Evolutionary conservation across 2,797 vertebrate genomes (phyloP).

Genomic region (Champsocephalus esox): DNA sequence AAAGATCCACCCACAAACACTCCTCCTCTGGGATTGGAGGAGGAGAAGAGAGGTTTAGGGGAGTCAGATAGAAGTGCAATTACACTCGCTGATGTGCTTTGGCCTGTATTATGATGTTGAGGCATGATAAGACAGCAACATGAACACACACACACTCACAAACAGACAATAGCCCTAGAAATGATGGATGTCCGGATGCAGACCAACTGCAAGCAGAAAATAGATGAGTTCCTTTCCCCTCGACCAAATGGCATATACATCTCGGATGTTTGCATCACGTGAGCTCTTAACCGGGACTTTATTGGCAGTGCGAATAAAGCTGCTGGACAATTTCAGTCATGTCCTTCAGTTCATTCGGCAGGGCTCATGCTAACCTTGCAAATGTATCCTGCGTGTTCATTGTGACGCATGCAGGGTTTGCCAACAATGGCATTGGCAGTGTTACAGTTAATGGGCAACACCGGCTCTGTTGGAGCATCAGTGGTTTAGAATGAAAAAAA

Average conservation of each 20-base stretch:
- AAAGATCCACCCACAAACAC: conserved; percentile 12
- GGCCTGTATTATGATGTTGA: conserved; percentile 77
- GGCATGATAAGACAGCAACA: conserved; percentile 62
- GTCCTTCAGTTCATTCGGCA: conserved; percentile 26
- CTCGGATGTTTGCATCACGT: conserved; percentile 45
- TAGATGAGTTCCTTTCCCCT: conserved; percentile 60
- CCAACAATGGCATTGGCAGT: background rate
- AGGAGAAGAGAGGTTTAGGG: conserved; percentile 50
- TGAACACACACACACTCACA: conserved; percentile 21
- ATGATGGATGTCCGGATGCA: conserved; percentile 75
- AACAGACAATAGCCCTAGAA: conserved; percentile 59
- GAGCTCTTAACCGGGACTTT: conserved; percentile 53
- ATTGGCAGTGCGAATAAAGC: conserved; percentile 42
- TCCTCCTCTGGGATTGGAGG: conserved; percentile 38
- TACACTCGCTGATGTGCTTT: conserved; percentile 78
- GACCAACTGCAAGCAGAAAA: conserved; percentile 66
- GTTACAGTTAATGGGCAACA: background rate
- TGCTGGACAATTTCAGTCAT: conserved; percentile 19
- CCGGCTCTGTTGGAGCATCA: background rate
- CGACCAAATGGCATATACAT: conserved; percentile 52
- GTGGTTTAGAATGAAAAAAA: background rate
- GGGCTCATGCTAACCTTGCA: conserved; percentile 4
- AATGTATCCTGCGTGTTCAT: conserved; percentile 1
- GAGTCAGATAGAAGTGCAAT: conserved; percentile 75
- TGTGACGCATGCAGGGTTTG: background rate